These are phyloP conservation scores for Anser brachyrhynchus DNA, from an alignment of 2,113 vertebrate genomes.

Conservation along the genomic window DNA sequence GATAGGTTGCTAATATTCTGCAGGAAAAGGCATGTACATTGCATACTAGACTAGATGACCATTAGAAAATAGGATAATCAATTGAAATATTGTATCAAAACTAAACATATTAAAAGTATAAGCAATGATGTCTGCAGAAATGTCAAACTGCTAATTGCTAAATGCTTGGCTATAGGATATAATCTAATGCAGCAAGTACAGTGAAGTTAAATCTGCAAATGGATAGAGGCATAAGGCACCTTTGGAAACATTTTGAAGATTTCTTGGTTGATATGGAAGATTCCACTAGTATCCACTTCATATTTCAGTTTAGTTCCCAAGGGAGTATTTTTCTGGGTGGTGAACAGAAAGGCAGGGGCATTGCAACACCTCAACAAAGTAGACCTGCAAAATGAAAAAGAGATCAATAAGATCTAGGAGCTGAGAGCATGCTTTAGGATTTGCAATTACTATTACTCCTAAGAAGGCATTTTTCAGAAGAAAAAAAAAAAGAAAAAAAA, in stretches of 20 bases:
- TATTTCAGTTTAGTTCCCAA: constrained; percentile 93
- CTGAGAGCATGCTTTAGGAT: not conserved
- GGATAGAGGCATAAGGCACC: constrained; percentile 66
- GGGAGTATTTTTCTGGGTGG: constrained; percentile 96
- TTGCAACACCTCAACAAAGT: constrained; percentile 94
- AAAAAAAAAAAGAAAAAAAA: not conserved
- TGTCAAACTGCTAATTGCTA: not conserved
- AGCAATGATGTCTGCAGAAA: not conserved
- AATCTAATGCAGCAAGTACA: not conserved
- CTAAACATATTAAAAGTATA: not conserved
- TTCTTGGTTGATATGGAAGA: constrained; percentile 90
- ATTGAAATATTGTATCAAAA: not conserved
- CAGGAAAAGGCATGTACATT: not conserved
- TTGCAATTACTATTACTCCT: not conserved
- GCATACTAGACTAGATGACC: not conserved
- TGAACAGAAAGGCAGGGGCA: constrained; percentile 94
- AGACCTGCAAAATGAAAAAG: constrained; percentile 77
- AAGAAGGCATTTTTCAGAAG: not conserved
- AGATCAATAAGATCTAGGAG: not conserved
- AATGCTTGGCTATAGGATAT: not conserved
- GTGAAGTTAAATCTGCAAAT: not conserved
- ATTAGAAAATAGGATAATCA: not conserved
- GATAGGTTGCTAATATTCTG: not conserved
- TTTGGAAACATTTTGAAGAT: constrained; percentile 97
- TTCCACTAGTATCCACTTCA: constrained; percentile 93